Evolutionary conservation across 2,113 vertebrate genomes (phyloP).

Genomic region (Cricetomys ansorgei): DNA sequence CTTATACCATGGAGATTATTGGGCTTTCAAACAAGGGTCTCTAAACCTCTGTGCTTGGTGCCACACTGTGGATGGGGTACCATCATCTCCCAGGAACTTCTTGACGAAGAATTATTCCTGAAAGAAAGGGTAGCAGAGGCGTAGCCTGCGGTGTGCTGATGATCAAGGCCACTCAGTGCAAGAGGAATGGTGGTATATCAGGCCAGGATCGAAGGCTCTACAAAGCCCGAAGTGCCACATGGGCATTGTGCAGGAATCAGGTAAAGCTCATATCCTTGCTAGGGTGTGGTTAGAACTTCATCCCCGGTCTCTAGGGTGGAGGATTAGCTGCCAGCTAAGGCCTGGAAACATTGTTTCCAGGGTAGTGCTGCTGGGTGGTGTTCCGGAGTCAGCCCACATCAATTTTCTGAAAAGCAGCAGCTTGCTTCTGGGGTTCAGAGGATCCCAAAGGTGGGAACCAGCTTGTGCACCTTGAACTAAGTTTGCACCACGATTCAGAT

Average conservation of each 20-base stretch:
- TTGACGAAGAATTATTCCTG: background rate
- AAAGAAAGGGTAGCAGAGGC: background rate
- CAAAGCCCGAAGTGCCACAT: background rate
- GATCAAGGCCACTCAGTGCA: fast-evolving
- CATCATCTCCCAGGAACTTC: background rate
- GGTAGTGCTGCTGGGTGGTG: constrained; percentile 52
- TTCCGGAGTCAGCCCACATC: background rate
- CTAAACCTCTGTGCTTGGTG: background rate
- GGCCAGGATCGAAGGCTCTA: background rate
- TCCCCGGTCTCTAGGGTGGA: background rate
- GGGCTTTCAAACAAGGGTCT: background rate
- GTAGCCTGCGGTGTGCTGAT: no score
- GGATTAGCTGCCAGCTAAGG: fast-evolving
- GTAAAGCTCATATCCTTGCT: background rate
- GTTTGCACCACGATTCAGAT: background rate
- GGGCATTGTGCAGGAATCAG: no score
- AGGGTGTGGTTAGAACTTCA: background rate
- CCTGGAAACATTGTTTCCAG: background rate
- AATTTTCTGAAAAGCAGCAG: background rate
- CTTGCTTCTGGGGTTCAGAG: background rate
- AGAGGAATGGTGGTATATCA: background rate
- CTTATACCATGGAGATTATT: background rate
- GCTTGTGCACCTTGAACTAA: background rate
- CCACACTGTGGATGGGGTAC: no score
- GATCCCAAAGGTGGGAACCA: background rate